These are phyloP conservation scores for Xenopus petersii DNA, from an alignment of 2,797 vertebrate species.

Conservation along the genomic window DNA sequence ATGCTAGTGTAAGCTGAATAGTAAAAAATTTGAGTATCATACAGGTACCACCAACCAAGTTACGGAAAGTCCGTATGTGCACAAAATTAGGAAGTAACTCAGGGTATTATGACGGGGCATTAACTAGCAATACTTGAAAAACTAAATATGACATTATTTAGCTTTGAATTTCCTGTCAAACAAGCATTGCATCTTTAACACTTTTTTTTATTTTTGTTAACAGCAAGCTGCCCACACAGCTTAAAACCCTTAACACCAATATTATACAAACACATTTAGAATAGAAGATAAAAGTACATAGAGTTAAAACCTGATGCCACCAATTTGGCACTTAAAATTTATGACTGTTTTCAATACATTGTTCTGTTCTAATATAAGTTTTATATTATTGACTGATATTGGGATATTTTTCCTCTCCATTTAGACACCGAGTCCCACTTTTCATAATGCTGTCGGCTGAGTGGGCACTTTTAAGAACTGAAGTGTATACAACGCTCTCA, in stretches of 20 bases:
- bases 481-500: constrained; percentile 99
- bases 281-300: constrained; percentile 64
- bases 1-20: too few species aligned
- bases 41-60: too few species aligned
- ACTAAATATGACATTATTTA: background rate
- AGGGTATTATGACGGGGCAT: too few species aligned
- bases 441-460: constrained; percentile 95
- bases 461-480: constrained; percentile 97
- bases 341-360: constrained; percentile 61
- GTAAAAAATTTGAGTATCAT: too few species aligned
- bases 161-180: constrained; percentile 50
- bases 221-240: constrained; percentile 79
- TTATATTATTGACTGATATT: constrained; percentile 65
- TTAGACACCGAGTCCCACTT: constrained; percentile 93
- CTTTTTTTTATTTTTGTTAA: constrained; percentile 50
- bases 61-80: too few species aligned
- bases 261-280: constrained; percentile 64
- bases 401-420: constrained; percentile 83
- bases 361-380: constrained; percentile 15
- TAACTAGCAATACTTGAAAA: too few species aligned
- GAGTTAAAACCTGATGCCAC: constrained; percentile 67
- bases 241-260: constrained; percentile 64
- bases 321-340: constrained; percentile 58
- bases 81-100: too few species aligned
- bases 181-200: constrained; percentile 85